Conservation (phyloP, 2,113 vertebrate species). For the Ceyx cyanopectus region DNA sequence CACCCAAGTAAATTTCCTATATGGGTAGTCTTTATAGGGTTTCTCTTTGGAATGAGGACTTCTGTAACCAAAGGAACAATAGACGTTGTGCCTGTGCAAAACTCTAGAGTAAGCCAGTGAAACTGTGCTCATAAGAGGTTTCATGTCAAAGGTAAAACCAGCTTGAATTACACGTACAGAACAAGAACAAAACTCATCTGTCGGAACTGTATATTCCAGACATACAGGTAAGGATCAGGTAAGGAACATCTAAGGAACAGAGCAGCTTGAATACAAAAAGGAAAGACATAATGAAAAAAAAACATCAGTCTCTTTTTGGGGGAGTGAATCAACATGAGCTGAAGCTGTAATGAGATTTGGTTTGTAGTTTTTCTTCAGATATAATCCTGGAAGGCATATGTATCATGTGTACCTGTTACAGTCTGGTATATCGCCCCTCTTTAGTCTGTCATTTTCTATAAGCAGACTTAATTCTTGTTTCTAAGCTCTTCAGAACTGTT, state of each 20-base stretch:
- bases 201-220: not conserved
- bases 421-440: not conserved
- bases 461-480: not conserved
- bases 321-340: not conserved
- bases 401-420: not conserved
- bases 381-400: not conserved
- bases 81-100: not conserved
- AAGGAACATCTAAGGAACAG: accelerated
- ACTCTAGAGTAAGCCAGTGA: not conserved
- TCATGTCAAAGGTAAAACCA: not conserved
- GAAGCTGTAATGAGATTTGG: not conserved
- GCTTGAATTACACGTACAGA: not conserved
- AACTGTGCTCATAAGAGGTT: not conserved
- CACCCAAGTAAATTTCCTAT: not conserved
- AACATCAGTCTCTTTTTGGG: not conserved
- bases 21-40: not conserved
- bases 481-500: not conserved
- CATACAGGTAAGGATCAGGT: not conserved
- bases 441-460: not conserved
- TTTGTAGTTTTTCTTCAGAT: not conserved
- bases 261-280: not conserved
- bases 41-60: not conserved
- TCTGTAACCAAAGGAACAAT: not conserved
- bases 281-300: not conserved
- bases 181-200: not conserved